Conservation (phyloP, 2,797 vertebrate species). For the Gallirallus australis region DNA sequence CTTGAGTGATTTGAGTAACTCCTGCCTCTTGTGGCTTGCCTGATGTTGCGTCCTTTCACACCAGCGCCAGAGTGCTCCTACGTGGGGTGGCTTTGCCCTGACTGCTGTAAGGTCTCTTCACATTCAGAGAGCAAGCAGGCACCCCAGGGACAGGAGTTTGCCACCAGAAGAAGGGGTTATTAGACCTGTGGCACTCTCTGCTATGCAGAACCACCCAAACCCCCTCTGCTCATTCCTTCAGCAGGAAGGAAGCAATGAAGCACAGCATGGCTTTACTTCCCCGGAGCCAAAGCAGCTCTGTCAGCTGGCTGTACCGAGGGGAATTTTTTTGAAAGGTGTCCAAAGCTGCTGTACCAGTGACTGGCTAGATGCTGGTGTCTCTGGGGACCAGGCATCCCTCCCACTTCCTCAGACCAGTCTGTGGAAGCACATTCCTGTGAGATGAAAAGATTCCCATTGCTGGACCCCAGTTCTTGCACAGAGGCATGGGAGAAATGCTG, state of each 20-base stretch:
- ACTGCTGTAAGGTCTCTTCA: not conserved
- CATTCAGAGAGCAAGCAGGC: not conserved
- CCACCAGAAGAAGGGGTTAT: not conserved
- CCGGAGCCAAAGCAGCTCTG: not conserved
- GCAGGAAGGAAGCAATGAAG: not conserved
- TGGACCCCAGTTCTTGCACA: not conserved
- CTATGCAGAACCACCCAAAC: not conserved
- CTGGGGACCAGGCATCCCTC: not conserved
- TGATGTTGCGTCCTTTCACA: not conserved
- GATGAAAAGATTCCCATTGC: not conserved
- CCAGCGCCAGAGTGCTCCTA: not conserved
- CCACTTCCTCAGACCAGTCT: fast-evolving
- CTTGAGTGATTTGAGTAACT: not conserved
- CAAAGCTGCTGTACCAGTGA: not conserved
- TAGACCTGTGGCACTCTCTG: not conserved
- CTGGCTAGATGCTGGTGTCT: not conserved
- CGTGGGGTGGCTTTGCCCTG: not conserved
- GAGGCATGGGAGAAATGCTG: not conserved
- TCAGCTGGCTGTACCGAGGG: not conserved
- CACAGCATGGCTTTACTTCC: not conserved
- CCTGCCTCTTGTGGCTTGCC: not conserved
- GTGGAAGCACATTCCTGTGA: not conserved
- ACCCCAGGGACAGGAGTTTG: not conserved
- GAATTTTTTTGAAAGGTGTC: not conserved
- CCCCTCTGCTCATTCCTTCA: not conserved